Base-by-base conservation (phyloP, 1,140 invertebrate species). In the Spodoptera frugiperda region DNA sequence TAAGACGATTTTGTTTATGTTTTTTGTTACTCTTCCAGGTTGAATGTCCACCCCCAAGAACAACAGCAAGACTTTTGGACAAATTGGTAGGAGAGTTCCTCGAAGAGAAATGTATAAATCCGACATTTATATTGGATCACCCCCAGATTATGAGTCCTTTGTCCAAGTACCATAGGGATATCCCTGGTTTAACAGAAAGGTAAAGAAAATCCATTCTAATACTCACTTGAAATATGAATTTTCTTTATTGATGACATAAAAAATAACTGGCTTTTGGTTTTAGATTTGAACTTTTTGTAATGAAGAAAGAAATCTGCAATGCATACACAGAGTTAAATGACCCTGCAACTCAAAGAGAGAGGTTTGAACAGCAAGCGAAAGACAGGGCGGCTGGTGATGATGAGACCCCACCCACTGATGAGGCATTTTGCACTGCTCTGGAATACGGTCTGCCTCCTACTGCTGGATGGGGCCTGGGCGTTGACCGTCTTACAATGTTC, bases 301-400 rank as follows among this genome's bases (percentile, higher is more conserved):
- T 98, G 96, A 99, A 98, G 88, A 99, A 99, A 89, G 99, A 99
- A 95, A 95, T 99, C 75, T 98, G 98, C 85, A 99, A 99, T 95
- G 99, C 99, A 0, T 99, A 99, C 91, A 99, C 99, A 0, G 99
- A 99, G 94, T 96, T 99, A 86, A 99, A 99, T 90, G 99, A 99
- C 95, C 99, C 99, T 0, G 94, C 98, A 1, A 97, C 98, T 15
- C 99, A 99, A 91, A 94, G 99, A 79, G 96, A 99, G 87, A 95
- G 98, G 78, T 99, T 99, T 91, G 97, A 97, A 84, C 97, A 99
- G 87, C 99, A 99, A 95, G 98, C 98, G 0, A 97, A 97, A 89
- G 98, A 99, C 90, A 99, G 99, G 93, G 98, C 97, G 2, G 98
- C 98, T 30, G 99, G 99, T 46, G 99, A 99, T 95, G 99, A 99